Base-by-base conservation (phyloP, 1,140 invertebrate species). In the Ceratoteleas bidentatus region DNA sequence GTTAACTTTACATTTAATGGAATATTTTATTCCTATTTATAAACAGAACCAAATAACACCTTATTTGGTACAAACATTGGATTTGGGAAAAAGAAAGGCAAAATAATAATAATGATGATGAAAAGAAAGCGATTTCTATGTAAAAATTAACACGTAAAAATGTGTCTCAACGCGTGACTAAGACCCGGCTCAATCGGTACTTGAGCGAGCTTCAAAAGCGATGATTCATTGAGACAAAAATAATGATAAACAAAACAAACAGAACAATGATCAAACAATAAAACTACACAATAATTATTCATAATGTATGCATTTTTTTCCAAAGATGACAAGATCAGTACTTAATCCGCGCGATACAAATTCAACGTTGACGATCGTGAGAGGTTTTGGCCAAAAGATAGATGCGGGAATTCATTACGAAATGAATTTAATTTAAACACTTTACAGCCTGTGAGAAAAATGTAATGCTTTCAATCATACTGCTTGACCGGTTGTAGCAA, bases 371-470 rank as follows among this genome's bases (percentile, higher is more conserved):
- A 72, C 15, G 64, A 81, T 74, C 36, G 14, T 72, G 78, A 75
- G 10, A 79, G 70, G 70, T 70, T 64, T 80, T 61, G 47, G 14
- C 65, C 65, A 77, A 79, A 81, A 82, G 70, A 77, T 62, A 79
- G 45, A 73, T 79, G 15, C 57, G 60, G 56, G 32, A 85, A 84
- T 79, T 89, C 84, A 88, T 90, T 88, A 89, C 84, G 87, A 91
- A 91, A 90, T 91, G 86, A 88, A 87, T 90, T 89, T 89, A 90
- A 91, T 90, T 90, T 87, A 89, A 90, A 88, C 85, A 87, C 89
- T 88, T 86, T 90, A 91, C 87, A 91, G 87, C 84, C 84, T 88
- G 85, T 88, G 87, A 90, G 85, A 90, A 90, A 88, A 88, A 81
- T 87, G 85, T 86, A 87, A 86, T 89, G 84, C 78, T 87, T 86